Evolutionary conservation across 2,113 vertebrate species (phyloP), one percentile per base, ranked within the genome.

Genomic region (Bettongia penicillata): DNA sequence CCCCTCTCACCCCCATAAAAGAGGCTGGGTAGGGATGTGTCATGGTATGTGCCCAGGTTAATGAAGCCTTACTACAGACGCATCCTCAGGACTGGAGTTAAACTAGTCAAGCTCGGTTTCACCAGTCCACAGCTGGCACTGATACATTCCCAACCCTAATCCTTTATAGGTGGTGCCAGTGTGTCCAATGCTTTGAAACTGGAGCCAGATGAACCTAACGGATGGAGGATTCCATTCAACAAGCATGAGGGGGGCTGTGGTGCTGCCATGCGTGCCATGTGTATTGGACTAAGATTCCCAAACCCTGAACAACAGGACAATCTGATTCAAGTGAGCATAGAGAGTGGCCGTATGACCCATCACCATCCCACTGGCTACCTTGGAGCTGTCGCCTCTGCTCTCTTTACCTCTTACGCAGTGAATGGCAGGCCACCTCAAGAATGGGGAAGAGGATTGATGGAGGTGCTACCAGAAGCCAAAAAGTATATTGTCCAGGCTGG

Each of bases 301-400:
- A 94, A 47, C 31, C 96, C 77, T 0, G 50, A 93, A 4, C 97
- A 99, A 95, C 96, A 98, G 95, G 96, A 98, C 50, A 98, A 51
- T 0, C 98, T 99, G 97, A 68, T 99, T 9, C 68, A 96, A 31
- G 98, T 99, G 96, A 99, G 99, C 98, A 98, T 99, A 0, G 99
- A 99, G 97, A 99, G 99, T 0, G 99, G 99, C 2, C 98, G 99
- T 19, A 99, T 99, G 99, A 99, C 99, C 91, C 99, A 99, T 92
- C 99, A 99, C 96, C 99, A 99, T 26, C 99, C 99, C 43, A 99
- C 99, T 0, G 99, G 99, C 84, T 99, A 99, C 97, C 98, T 99
- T 95, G 99, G 99, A 0, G 98, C 98, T 55, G 93, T 99, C 51
- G 98, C 94, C 2, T 98, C 99, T 0, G 99, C 99, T 7, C 98